A percentile compares a stretch with the other conserved stretches of the same genome.
Evolutionary conservation across 2,888 invertebrate genomes (phyloP).

Genomic region (Hypomecis punctinalis): DNA sequence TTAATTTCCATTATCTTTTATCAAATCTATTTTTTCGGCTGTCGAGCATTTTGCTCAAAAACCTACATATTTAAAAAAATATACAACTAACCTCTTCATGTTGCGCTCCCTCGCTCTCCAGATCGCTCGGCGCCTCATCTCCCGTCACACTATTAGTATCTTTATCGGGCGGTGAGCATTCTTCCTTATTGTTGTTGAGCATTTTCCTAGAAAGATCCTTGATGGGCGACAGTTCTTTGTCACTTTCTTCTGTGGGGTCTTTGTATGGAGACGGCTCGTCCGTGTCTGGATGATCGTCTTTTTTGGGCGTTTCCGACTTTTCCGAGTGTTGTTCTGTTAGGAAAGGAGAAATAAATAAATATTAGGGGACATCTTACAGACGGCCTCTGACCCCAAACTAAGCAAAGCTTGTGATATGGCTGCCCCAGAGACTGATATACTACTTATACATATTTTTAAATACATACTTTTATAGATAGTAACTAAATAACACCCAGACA

Average conservation of each 20-base stretch:
- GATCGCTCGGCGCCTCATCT: slow-evolving; percentile 89
- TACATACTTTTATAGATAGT: no score
- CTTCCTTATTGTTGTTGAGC: slow-evolving; percentile 79
- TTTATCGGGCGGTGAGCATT: slow-evolving; percentile 75
- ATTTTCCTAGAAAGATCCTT: slow-evolving; percentile 48
- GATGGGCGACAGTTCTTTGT: slow-evolving; percentile 63
- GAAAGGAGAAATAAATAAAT: not conserved
- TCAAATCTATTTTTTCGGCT: not conserved
- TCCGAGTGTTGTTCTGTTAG: slow-evolving; percentile 56
- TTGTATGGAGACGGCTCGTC: slow-evolving; percentile 59
- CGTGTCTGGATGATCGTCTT: slow-evolving; percentile 58
- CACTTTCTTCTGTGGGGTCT: slow-evolving; percentile 56
- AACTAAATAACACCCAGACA: no score
- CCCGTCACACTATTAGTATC: slow-evolving; percentile 88
- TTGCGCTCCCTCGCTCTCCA: slow-evolving; percentile 95
- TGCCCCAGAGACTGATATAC: no score
- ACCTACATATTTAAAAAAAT: not conserved
- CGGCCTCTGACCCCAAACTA: no score
- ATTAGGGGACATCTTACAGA: no score
- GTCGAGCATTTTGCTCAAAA: not conserved
- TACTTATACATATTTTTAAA: no score
- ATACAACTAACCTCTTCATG: slow-evolving; percentile 89
- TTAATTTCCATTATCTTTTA: no score
- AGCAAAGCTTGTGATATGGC: no score
- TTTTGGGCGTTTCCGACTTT: slow-evolving; percentile 69